Evolutionary conservation across 1,140 invertebrate species (phyloP).

Genomic region (Brachionus rubens): DNA sequence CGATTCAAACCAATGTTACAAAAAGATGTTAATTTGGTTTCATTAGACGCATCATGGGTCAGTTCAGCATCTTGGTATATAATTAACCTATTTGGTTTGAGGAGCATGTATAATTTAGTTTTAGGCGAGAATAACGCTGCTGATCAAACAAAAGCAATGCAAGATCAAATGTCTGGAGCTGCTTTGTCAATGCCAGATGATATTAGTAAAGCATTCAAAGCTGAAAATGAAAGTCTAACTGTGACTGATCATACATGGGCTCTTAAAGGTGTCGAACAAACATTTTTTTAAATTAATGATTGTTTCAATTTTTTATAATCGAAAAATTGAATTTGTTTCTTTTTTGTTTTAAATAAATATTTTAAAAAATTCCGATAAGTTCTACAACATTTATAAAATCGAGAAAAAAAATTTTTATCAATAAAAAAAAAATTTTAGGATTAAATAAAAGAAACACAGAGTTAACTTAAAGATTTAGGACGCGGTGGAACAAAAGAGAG

Average conservation of each 20-base stretch:
- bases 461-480: too few relatives aligned
- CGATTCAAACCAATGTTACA: conserved; percentile 99
- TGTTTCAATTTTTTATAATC: too few relatives aligned
- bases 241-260: conserved; percentile 89
- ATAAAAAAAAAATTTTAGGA: too few relatives aligned
- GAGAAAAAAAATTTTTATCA: too few relatives aligned
- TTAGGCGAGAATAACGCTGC: conserved; percentile 98
- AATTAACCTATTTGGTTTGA: conserved; percentile 94
- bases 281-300: neutral
- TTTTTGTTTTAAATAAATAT: too few relatives aligned
- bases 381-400: too few relatives aligned
- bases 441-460: too few relatives aligned
- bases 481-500: too few relatives aligned
- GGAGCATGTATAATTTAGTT: conserved; percentile 94
- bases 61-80: conserved; percentile 99
- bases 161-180: conserved; percentile 94
- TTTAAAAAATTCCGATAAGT: too few relatives aligned
- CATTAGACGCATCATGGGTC: conserved; percentile 94
- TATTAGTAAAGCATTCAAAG: conserved; percentile 96
- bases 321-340: too few relatives aligned
- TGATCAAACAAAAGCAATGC: conserved; percentile 90
- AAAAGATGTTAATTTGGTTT: conserved; percentile 87
- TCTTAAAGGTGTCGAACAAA: conserved; percentile 70
- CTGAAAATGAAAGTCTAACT: conserved; percentile 97
- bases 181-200: conserved; percentile 94